Evolutionary conservation across 2,113 vertebrate species (phyloP).

Genomic region (Misgurnus mizolepis): DNA sequence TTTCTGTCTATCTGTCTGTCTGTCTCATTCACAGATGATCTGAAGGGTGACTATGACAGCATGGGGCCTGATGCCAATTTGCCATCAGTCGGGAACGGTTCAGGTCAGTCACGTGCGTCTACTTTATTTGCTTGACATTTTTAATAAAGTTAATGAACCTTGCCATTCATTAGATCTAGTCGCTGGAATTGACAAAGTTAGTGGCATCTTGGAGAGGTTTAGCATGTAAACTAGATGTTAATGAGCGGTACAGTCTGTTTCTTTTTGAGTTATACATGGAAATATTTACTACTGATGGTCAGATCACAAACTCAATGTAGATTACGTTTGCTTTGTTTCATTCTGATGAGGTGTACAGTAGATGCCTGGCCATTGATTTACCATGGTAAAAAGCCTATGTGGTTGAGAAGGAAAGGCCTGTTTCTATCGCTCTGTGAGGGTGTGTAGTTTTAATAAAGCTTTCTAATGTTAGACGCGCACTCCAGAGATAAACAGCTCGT

Average conservation of each 20-base stretch:
- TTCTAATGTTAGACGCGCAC: constrained; percentile 58
- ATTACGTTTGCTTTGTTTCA: too few species aligned
- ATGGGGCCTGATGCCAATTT: constrained; percentile 89
- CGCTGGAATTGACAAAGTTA: too few species aligned
- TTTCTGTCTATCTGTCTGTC: constrained; percentile 57
- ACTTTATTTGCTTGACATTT: constrained; percentile 57
- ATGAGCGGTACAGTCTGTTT: too few species aligned
- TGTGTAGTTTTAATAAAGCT: constrained; percentile 61
- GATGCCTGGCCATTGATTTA: too few species aligned
- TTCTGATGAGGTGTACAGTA: too few species aligned
- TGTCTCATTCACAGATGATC: constrained; percentile 85
- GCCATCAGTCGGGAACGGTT: constrained; percentile 89
- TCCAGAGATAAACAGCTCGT: background rate
- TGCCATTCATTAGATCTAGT: background rate
- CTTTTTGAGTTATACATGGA: too few species aligned
- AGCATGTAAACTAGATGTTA: too few species aligned
- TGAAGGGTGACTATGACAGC: constrained; percentile 96
- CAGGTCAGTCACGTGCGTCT: constrained; percentile 80
- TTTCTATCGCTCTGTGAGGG: constrained; percentile 30
- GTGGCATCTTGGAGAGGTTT: too few species aligned
- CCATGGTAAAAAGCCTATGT: too few species aligned
- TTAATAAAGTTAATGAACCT: constrained; percentile 57
- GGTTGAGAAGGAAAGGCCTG: background rate
- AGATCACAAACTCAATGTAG: too few species aligned
- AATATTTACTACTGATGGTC: too few species aligned